phyloP scores from a whole-genome alignment of 2,888 invertebrate species.

The Actias luna region DNA sequence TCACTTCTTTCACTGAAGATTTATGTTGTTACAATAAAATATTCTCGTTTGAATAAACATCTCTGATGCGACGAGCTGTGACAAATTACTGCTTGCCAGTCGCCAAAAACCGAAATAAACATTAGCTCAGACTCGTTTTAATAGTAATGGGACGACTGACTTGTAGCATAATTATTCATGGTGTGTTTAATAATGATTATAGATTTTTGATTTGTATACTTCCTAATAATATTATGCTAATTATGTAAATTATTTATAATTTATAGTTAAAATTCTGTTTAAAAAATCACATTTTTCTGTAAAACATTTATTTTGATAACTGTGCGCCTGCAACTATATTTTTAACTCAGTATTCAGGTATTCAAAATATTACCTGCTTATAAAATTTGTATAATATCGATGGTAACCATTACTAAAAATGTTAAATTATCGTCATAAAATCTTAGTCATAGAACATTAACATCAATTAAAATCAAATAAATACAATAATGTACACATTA shows the following conservation, averaged over 20 bases:
- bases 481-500: neutral
- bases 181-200: slow-evolving; percentile 34
- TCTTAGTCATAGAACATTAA: neutral
- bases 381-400: no score
- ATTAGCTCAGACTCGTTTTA: slow-evolving; percentile 73
- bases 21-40: slow-evolving; percentile 78
- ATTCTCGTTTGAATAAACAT: slow-evolving; percentile 79
- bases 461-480: neutral
- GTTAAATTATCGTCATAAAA: no score
- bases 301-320: no score
- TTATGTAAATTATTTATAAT: neutral
- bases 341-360: no score
- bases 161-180: slow-evolving; percentile 66
- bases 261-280: no score
- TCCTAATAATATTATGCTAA: neutral
- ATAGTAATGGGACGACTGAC: slow-evolving; percentile 56
- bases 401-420: no score
- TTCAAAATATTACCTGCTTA: no score
- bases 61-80: slow-evolving; percentile 60
- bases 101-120: slow-evolving; percentile 68
- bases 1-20: slow-evolving; percentile 63
- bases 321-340: no score
- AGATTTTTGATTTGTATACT: slow-evolving; percentile 19
- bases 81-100: slow-evolving; percentile 68
- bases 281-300: no score